These are phyloP conservation scores for Pollicipes pollicipes DNA, from an alignment of 1,140 invertebrate species.

Conservation along the genomic window DNA sequence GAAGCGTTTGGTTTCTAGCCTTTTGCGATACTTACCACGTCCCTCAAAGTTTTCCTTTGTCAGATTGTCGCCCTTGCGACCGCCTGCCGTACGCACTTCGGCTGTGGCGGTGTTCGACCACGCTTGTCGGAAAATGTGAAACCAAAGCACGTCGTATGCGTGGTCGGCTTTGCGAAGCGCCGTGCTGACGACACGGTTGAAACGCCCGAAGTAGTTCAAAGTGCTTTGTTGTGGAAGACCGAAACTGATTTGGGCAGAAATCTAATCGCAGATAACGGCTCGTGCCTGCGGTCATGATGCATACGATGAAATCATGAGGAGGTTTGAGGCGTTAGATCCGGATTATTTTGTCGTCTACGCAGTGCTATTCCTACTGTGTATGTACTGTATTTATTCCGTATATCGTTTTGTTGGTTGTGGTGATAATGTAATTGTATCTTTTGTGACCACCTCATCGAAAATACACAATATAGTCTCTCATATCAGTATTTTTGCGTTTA, in stretches of 20 bases:
- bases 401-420: background rate
- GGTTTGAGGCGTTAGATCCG: background rate
- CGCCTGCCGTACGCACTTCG: too few species aligned
- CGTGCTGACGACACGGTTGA: too few species aligned
- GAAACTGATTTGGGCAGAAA: background rate
- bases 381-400: background rate
- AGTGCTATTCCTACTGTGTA: background rate
- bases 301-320: background rate
- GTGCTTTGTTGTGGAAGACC: background rate
- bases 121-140: too few species aligned
- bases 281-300: background rate
- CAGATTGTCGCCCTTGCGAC: too few species aligned
- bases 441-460: background rate
- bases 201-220: too few species aligned
- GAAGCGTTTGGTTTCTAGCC: too few species aligned
- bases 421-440: background rate
- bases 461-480: background rate
- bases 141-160: too few species aligned
- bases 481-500: background rate
- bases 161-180: too few species aligned
- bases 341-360: background rate
- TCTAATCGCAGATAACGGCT: too few species aligned
- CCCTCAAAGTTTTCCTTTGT: too few species aligned
- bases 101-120: too few species aligned
- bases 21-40: too few species aligned